These are phyloP conservation scores for Sylvia atricapilla DNA, from an alignment of 2,113 vertebrate species.

Conservation along the genomic window DNA sequence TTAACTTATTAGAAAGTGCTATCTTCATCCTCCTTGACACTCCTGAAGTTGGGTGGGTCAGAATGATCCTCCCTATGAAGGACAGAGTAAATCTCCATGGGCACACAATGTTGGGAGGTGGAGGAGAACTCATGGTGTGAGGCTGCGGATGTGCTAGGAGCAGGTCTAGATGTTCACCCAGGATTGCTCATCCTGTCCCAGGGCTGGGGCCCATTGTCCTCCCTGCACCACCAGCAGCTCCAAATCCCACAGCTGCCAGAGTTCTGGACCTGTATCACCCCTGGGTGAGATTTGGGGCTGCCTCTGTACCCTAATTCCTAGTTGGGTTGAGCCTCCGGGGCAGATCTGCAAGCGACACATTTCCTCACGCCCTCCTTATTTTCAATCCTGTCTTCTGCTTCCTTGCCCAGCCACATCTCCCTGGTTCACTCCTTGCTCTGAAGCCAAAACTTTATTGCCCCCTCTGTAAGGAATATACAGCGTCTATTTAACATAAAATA, in stretches of 20 bases:
- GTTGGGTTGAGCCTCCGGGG: not conserved
- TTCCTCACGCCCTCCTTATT: not conserved
- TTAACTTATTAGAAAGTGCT: not conserved
- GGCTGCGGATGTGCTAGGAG: not conserved
- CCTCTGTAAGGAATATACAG: constrained; percentile 55
- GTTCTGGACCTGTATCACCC: not conserved
- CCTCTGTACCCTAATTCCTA: fast-evolving
- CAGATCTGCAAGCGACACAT: fast-evolving
- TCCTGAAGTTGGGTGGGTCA: not conserved
- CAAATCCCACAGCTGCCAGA: fast-evolving
- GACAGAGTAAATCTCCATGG: not conserved
- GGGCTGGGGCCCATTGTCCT: not conserved
- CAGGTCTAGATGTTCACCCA: not conserved
- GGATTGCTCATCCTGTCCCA: not conserved
- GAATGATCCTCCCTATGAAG: fast-evolving
- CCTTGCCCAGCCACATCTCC: not conserved
- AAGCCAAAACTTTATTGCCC: constrained; percentile 43
- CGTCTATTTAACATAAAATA: constrained; percentile 47
- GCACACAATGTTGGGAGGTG: not conserved
- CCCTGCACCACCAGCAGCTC: not conserved
- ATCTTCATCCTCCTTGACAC: not conserved
- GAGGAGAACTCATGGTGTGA: fast-evolving
- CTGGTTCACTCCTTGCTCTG: not conserved
- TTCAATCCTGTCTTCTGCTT: not conserved
- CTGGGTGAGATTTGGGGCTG: not conserved